phyloP scores from a whole-genome alignment of 2,888 invertebrate genomes.

The Drosophila pegasa region DNA sequence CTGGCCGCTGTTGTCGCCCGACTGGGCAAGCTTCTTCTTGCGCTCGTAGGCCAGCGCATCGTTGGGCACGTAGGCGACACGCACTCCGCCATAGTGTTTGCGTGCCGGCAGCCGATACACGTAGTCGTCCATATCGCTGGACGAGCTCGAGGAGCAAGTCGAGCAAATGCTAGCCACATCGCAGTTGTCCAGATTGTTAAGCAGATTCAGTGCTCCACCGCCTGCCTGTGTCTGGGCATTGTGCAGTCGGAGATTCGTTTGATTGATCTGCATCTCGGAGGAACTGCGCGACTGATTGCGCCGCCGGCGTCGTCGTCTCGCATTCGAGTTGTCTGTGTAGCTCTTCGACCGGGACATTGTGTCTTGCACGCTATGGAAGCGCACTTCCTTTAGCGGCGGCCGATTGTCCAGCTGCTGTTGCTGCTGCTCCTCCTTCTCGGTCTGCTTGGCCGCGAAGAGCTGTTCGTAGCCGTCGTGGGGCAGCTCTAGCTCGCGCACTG shows the following conservation, averaged over 20 bases:
- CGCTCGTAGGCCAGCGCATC: constrained; percentile 94
- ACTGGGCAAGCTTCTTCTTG: constrained; percentile 86
- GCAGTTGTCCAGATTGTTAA: constrained; percentile 84
- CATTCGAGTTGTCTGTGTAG: constrained; percentile 85
- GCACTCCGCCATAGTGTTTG: constrained; percentile 93
- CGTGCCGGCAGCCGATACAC: constrained; percentile 94
- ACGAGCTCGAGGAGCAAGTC: constrained; percentile 94
- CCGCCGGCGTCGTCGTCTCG: constrained; percentile 80
- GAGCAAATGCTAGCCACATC: constrained; percentile 93
- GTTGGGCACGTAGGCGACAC: constrained; percentile 96
- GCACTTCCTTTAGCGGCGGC: constrained; percentile 82
- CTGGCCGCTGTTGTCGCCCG: constrained; percentile 19
- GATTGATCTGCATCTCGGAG: constrained; percentile 85
- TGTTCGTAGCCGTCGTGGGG: constrained; percentile 80
- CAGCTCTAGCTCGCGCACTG: constrained; percentile 72
- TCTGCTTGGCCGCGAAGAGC: constrained; percentile 53
- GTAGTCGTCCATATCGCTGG: constrained; percentile 93
- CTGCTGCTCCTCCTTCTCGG: constrained; percentile 55
- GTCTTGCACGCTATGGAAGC: constrained; percentile 83
- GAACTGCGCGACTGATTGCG: constrained; percentile 84
- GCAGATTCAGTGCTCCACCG: constrained; percentile 57
- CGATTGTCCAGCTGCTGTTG: constrained; percentile 63
- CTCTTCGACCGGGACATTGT: constrained; percentile 86
- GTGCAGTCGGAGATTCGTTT: constrained; percentile 82
- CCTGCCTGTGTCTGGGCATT: constrained; percentile 81